A percentile compares a stretch with the other conserved stretches of the same genome.
These are phyloP conservation scores for Hycleus phaleratus DNA, from an alignment of 1,140 invertebrate species.

Conservation along the genomic window DNA sequence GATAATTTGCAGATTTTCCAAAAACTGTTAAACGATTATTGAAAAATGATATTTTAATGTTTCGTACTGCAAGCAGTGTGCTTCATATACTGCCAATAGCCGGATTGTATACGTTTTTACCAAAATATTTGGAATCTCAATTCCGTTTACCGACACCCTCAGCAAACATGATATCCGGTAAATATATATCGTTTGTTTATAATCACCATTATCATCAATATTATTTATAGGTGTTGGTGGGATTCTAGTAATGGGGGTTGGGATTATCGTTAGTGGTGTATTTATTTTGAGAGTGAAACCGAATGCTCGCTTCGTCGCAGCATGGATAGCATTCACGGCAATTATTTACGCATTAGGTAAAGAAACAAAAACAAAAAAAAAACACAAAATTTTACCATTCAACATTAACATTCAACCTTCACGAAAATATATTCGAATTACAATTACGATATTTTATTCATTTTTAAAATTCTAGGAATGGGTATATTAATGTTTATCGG, in stretches of 20 bases:
- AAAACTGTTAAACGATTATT: constrained; percentile 77
- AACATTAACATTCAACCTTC: neutral
- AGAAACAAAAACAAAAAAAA: neutral
- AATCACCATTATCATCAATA: constrained; percentile 2
- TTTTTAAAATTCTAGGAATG: constrained; percentile 57
- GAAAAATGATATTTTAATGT: constrained; percentile 85
- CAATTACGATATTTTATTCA: too few species aligned
- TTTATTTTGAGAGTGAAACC: constrained; percentile 78
- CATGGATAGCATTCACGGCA: constrained; percentile 84
- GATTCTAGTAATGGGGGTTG: constrained; percentile 83
- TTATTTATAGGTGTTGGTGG: constrained; percentile 68
- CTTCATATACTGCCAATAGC: constrained; percentile 84
- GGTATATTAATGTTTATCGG: constrained; percentile 80
- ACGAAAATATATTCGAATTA: neutral
- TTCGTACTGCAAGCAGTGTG: constrained; percentile 79
- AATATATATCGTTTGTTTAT: neutral
- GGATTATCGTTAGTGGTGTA: constrained; percentile 78
- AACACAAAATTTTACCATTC: too few species aligned
- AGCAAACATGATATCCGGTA: constrained; percentile 85
- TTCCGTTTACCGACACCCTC: constrained; percentile 80
- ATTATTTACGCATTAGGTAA: constrained; percentile 73
- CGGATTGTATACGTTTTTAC: constrained; percentile 86
- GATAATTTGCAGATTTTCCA: constrained; percentile 64
- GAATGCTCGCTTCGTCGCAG: constrained; percentile 75
- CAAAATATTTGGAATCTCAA: constrained; percentile 89